Conservation (phyloP, 1,140 invertebrate species). For the Pectinophora gossypiella region DNA sequence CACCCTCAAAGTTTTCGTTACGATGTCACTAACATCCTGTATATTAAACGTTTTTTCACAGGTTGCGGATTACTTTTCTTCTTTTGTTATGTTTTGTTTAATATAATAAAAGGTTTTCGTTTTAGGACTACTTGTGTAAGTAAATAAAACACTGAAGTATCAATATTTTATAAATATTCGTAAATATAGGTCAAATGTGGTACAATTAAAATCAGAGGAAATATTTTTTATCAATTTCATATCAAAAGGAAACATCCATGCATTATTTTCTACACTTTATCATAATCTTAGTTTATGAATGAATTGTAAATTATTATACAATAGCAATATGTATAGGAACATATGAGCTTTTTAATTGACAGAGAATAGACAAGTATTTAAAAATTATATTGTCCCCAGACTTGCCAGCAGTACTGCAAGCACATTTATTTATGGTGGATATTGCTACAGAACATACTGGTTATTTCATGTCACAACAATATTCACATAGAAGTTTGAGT, state of each 20-base stretch:
- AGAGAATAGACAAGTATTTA: background rate
- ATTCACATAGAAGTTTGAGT: background rate
- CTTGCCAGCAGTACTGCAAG: too few species aligned
- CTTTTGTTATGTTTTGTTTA: too few species aligned
- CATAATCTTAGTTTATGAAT: constrained; percentile 50
- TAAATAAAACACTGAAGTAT: constrained; percentile 60
- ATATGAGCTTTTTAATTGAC: constrained; percentile 35
- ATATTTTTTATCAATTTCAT: constrained; percentile 70
- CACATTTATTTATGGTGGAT: too few species aligned
- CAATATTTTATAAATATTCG: constrained; percentile 75
- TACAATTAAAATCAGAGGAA: constrained; percentile 70
- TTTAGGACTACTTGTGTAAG: too few species aligned
- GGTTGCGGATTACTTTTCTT: too few species aligned
- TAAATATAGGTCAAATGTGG: constrained; percentile 73
- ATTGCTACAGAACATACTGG: too few species aligned
- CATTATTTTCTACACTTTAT: constrained; percentile 73
- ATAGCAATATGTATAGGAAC: constrained; percentile 66
- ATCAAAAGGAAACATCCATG: constrained; percentile 67
- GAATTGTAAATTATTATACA: constrained; percentile 51
- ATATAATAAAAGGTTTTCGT: too few species aligned
- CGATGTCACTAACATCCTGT: too few species aligned
- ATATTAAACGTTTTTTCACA: too few species aligned
- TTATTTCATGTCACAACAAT: background rate
- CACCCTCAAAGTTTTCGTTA: too few species aligned
- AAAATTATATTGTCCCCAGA: too few species aligned